Percentiles rank a stretch among this genome's conserved stretches.
Conservation (phyloP, 2,888 invertebrate genomes). For the Erebia palarica region DNA sequence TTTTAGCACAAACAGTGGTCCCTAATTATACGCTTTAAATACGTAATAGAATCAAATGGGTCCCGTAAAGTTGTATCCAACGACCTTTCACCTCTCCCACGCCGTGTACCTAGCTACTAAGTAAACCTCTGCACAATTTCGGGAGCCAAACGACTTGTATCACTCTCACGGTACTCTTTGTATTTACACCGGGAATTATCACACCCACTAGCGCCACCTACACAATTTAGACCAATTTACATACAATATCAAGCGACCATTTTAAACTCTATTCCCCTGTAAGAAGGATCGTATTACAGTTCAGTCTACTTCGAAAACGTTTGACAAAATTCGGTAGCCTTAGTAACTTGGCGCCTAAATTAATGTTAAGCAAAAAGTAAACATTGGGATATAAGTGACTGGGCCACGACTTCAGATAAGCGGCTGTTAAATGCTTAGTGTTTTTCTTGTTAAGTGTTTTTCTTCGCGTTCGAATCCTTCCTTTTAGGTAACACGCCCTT, state of each 20-base stretch:
- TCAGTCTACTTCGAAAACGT: constrained; percentile 53
- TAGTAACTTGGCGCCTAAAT: constrained; percentile 57
- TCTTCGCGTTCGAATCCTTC: too few relatives aligned
- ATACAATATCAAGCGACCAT: constrained; percentile 54
- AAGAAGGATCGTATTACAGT: constrained; percentile 49
- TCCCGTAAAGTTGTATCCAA: constrained; percentile 9
- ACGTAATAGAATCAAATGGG: constrained; percentile 13
- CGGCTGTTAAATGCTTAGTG: not conserved
- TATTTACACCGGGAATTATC: constrained; percentile 78
- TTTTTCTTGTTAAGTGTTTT: too few relatives aligned
- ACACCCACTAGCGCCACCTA: constrained; percentile 74
- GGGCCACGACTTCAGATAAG: constrained; percentile 22
- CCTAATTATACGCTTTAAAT: not conserved
- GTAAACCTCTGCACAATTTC: constrained; percentile 66
- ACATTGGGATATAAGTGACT: constrained; percentile 54
- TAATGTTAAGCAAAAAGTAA: constrained; percentile 62
- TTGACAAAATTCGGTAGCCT: constrained; percentile 68
- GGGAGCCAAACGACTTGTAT: constrained; percentile 60
- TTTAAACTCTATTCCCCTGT: constrained; percentile 55
- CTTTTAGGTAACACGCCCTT: too few relatives aligned
- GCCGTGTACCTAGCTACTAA: constrained; percentile 63
- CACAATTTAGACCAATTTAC: constrained; percentile 59
- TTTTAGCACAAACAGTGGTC: not conserved
- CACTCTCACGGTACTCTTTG: constrained; percentile 75
- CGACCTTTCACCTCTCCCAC: constrained; percentile 80